Conservation (phyloP, 2,797 vertebrate genomes). For the Coccyzus lansbergi region DNA sequence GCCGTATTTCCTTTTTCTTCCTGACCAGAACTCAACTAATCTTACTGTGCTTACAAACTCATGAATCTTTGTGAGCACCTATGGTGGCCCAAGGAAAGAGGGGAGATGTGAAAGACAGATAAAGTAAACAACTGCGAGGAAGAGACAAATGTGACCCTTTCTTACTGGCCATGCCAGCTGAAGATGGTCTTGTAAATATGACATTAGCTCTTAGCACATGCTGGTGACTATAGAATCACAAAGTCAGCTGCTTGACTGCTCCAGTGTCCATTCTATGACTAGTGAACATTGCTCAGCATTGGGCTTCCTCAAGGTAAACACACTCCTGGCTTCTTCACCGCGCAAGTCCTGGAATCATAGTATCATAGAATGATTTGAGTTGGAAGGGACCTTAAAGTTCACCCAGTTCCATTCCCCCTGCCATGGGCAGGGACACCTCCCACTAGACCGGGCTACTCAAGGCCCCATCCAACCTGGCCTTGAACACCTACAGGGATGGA, state of each 20-base stretch:
- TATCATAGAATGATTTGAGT: no score
- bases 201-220: not conserved
- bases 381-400: no score
- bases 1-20: not conserved
- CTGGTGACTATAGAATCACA: not conserved
- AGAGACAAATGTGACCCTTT: not conserved
- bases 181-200: not conserved
- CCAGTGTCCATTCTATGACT: not conserved
- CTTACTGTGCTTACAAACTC: not conserved
- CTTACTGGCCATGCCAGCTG: not conserved
- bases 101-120: not conserved
- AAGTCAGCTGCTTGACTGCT: not conserved
- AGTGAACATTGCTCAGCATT: not conserved
- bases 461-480: no score
- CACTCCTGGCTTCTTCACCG: not conserved
- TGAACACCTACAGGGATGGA: no score
- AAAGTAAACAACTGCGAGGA: not conserved
- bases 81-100: not conserved
- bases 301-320: fast-evolving
- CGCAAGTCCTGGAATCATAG: no score
- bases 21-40: not conserved
- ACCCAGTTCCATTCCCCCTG: no score
- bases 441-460: no score
- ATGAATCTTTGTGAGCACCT: fast-evolving
- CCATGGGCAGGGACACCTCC: no score